Base-by-base conservation (phyloP, 2,113 vertebrate species). In the Myxocyprinus asiaticus region DNA sequence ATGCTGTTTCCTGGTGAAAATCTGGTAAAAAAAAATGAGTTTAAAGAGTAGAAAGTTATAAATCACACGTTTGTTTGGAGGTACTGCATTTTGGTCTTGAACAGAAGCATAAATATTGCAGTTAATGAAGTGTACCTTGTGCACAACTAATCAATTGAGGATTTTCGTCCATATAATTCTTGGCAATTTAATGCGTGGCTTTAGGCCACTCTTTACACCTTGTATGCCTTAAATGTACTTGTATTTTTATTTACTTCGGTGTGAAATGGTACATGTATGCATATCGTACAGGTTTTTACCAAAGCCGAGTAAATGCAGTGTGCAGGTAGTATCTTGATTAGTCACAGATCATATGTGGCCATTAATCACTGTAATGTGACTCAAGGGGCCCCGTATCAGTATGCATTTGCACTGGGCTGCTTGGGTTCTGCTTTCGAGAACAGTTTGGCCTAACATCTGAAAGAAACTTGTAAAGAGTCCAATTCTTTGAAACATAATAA, bases 281-380 rank as follows among this genome's bases (percentile, higher is more conserved):
- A 15, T 50, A 12, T 22, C 12, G 11, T 62, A 22, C 47, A 51
- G 15, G 74, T 17, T 76, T 64, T 51, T 14, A 7, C 11, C 2
- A 3, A 3, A 58, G 11, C 45, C 6, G 48, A 14, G 6, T 33
- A 11, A 65, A 53, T 17, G 50, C 47, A 53, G 15, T 53, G 6
- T 44, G 51, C 50, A 55, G 51, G 78, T 73, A 33, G 15, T 65
- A n/a, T 48, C 50, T 66, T 63, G 68, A 55, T 63, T 53, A 73
- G 68, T 64, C 62, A 9, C 45, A 43, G 77, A 63, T 78, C 51
- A 70, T 68, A 48, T 50, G 42, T 17, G 51, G 42, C 71, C 68
- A 79, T 79, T 79, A 72, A 79, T 79, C 67, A 66, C 58, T 22
- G 69, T 66, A 55, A 71, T 72, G 62, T 55, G 74, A 76, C 74